Conservation (phyloP, 2,113 vertebrate species). For the Solenodon paradoxus region DNA sequence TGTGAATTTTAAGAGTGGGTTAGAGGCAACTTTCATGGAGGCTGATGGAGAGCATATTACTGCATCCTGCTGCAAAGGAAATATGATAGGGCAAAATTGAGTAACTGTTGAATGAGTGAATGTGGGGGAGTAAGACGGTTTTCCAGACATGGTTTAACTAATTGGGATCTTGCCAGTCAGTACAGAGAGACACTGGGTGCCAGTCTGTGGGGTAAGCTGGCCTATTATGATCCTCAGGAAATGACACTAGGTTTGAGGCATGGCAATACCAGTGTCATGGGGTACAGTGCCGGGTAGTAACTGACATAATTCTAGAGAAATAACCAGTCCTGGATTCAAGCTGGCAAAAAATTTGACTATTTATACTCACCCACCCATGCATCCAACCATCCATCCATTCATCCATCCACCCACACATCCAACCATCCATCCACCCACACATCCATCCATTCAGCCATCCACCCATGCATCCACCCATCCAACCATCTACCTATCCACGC, state of each 20-base stretch:
- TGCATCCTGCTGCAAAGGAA: neutral
- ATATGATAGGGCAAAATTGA: neutral
- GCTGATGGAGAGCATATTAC: neutral
- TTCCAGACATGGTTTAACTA: fast-evolving
- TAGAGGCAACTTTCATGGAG: neutral
- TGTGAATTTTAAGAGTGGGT: neutral
- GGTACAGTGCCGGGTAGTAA: fast-evolving
- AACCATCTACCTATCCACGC: too few relatives aligned
- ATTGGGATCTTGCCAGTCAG: neutral
- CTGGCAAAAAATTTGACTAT: neutral
- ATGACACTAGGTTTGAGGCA: neutral
- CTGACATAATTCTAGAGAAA: neutral
- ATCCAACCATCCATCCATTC: too few relatives aligned
- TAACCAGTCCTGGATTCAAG: neutral
- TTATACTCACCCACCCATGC: too few relatives aligned
- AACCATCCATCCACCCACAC: too few relatives aligned
- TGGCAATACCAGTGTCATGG: neutral
- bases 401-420: too few relatives aligned
- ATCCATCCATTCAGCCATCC: too few relatives aligned
- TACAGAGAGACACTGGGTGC: neutral
- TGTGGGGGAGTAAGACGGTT: neutral
- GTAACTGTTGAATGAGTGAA: neutral
- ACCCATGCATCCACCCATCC: too few relatives aligned
- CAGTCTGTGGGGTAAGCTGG: neutral
- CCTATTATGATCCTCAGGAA: neutral